Percentiles rank a stretch among this genome's conserved stretches.
These are phyloP conservation scores for Gasteruption jaculator DNA, from an alignment of 2,888 invertebrate species.

Conservation along the genomic window DNA sequence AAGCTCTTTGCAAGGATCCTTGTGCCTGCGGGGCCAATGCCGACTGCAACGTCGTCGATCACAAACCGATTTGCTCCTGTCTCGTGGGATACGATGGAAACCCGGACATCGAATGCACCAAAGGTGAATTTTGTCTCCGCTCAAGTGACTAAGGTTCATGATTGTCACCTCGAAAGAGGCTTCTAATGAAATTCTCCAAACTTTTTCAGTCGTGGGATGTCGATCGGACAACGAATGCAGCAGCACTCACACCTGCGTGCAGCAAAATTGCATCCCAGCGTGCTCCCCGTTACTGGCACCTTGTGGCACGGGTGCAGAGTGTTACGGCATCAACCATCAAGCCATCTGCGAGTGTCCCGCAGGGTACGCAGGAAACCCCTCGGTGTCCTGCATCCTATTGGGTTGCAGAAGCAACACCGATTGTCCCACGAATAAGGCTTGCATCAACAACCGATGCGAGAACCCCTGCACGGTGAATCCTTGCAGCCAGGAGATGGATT, in stretches of 20 bases:
- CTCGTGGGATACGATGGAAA: constrained; percentile 79
- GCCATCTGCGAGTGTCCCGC: constrained; percentile 80
- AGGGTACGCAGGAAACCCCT: constrained; percentile 78
- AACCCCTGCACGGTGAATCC: constrained; percentile 69
- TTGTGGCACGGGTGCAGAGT: constrained; percentile 76
- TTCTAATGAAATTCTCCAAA: not conserved
- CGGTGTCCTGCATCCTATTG: constrained; percentile 71
- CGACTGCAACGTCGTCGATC: constrained; percentile 77
- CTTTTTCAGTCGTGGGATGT: constrained; percentile 59
- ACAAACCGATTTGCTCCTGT: constrained; percentile 85
- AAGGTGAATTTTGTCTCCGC: constrained; percentile 52
- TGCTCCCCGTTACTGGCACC: constrained; percentile 63
- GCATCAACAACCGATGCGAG: constrained; percentile 75
- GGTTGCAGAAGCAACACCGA: constrained; percentile 76
- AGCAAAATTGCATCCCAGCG: constrained; percentile 76
- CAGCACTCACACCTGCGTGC: constrained; percentile 77
- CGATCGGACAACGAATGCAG: constrained; percentile 73
- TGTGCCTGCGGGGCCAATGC: constrained; percentile 84
- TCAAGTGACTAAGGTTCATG: too few species aligned
- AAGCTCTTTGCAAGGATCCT: constrained; percentile 76
- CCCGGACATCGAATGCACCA: constrained; percentile 75
- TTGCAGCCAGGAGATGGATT: constrained; percentile 71
- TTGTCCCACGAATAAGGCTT: constrained; percentile 76
- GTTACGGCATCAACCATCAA: constrained; percentile 75
- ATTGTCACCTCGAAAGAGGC: too few species aligned